A percentile compares a stretch with the other conserved stretches of the same genome.
phyloP scores from a whole-genome alignment of 2,113 vertebrate genomes.

The Myxocyprinus asiaticus region DNA sequence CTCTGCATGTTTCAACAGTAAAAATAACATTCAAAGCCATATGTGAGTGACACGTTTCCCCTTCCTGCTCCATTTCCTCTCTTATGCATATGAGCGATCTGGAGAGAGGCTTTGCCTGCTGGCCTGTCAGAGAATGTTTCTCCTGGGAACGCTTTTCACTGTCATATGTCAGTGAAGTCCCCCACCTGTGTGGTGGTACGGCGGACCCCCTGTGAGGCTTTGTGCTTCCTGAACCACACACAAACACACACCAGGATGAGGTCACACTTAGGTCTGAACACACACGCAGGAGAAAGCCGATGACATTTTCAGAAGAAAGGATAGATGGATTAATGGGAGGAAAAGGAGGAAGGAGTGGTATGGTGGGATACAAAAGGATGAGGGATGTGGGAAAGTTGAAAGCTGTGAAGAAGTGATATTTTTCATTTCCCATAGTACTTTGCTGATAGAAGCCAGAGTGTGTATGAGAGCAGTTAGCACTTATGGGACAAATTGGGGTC shows the following conservation, averaged over 20 bases:
- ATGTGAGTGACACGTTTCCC: slow-evolving; percentile 31
- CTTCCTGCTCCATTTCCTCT: slow-evolving; percentile 32
- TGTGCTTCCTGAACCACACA: not conserved
- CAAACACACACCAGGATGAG: not conserved
- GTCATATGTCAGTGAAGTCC: not conserved
- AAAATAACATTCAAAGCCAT: slow-evolving; percentile 27
- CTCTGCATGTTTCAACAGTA: not conserved
- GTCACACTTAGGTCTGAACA: slow-evolving; percentile 20
- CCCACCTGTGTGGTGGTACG: slow-evolving; percentile 21
- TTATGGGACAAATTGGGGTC: slow-evolving; percentile 11
- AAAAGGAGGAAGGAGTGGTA: not conserved
- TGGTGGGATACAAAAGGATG: not conserved
- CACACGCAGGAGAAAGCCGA: not conserved
- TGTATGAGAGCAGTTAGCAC: slow-evolving; percentile 13
- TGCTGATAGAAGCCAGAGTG: slow-evolving; percentile 17
- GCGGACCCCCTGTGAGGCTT: slow-evolving; percentile 7
- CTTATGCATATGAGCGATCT: slow-evolving; percentile 16
- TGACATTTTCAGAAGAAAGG: slow-evolving; percentile 18
- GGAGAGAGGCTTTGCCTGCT: slow-evolving; percentile 27
- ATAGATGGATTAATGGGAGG: slow-evolving; percentile 16
- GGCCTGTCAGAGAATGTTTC: slow-evolving; percentile 30
- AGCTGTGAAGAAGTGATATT: not conserved
- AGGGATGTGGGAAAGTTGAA: not conserved
- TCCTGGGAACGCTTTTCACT: slow-evolving; percentile 34
- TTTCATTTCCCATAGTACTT: slow-evolving; percentile 30